Evolutionary conservation across 2,113 vertebrate species (phyloP).

Genomic region (Glaucidium brasilianum): DNA sequence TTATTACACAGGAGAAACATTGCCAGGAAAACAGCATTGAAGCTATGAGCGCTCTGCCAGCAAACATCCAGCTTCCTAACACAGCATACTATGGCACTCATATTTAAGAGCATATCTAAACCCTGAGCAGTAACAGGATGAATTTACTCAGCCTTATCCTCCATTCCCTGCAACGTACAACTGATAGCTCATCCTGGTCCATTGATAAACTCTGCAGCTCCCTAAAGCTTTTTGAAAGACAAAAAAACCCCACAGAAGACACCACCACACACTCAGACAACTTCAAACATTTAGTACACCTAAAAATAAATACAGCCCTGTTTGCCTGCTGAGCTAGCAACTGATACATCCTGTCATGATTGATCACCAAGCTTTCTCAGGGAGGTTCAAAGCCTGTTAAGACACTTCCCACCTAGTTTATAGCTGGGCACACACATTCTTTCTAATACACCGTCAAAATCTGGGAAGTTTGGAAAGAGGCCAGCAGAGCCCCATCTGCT

Average conservation of each 20-base stretch:
- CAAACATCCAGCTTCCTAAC: not conserved
- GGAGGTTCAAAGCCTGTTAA: constrained; percentile 16
- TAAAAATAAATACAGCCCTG: constrained; percentile 13
- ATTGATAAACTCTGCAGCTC: not conserved
- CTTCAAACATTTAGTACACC: not conserved
- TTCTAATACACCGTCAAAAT: constrained; percentile 11
- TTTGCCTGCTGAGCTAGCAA: constrained; percentile 29
- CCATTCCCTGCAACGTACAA: not conserved
- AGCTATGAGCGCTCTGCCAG: not conserved
- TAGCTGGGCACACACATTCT: not conserved
- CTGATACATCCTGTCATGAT: not conserved
- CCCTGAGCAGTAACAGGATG: not conserved
- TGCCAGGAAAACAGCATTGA: not conserved
- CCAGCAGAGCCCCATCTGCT: constrained; percentile 65
- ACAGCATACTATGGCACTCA: not conserved
- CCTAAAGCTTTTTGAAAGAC: not conserved
- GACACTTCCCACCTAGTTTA: constrained; percentile 2
- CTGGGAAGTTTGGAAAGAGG: constrained; percentile 15
- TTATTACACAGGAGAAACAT: constrained; percentile 4
- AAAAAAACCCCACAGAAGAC: not conserved
- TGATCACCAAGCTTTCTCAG: not conserved
- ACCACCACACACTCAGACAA: not conserved
- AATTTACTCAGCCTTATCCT: not conserved
- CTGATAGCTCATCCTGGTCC: not conserved
- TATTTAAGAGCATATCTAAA: not conserved